These are phyloP conservation scores for Branchellion lobata DNA, from an alignment of 2,888 invertebrate species.

Conservation along the genomic window DNA sequence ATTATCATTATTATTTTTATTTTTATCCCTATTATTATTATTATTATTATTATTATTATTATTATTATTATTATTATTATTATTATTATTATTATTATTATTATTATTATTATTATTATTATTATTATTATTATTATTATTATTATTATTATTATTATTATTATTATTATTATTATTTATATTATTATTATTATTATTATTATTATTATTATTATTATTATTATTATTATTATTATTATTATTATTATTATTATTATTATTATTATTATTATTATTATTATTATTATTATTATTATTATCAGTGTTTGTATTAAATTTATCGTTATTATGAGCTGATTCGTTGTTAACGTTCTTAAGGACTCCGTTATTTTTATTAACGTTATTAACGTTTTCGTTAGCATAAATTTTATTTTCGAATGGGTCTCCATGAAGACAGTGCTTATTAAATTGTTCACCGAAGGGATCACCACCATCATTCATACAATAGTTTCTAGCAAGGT, in stretches of 20 bases:
- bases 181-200: constrained; percentile 70
- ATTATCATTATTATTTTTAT: constrained; percentile 1
- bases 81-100: not conserved
- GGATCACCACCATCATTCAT: too few species aligned
- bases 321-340: too few species aligned
- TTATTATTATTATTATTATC: not conserved
- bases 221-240: too few species aligned
- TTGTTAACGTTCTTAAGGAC: too few species aligned
- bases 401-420: too few species aligned
- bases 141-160: constrained; percentile 51
- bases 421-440: too few species aligned
- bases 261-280: too few species aligned
- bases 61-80: constrained; percentile 11
- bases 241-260: too few species aligned
- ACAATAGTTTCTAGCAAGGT: too few species aligned
- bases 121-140: constrained; percentile 10
- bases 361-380: too few species aligned
- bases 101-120: not conserved
- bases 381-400: too few species aligned
- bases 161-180: constrained; percentile 93
- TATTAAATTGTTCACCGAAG: too few species aligned
- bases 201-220: not conserved
- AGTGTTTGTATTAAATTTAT: not conserved
- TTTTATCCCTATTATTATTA: not conserved
- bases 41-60: not conserved